These are phyloP conservation scores for Willisornis vidua DNA, from an alignment of 2,113 vertebrate species.

Conservation along the genomic window DNA sequence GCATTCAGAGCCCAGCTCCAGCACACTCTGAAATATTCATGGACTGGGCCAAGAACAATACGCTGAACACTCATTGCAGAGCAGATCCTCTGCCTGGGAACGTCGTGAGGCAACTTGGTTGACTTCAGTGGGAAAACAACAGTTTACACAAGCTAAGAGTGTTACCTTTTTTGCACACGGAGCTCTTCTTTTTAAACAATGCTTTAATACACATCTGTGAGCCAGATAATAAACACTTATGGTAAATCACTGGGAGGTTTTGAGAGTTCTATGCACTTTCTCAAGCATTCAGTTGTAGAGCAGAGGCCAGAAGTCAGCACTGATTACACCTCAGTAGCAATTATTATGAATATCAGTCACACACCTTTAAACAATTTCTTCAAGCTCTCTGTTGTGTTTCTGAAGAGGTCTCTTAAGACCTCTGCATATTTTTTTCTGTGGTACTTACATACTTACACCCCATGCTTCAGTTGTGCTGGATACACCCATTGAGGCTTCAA, in stretches of 20 bases:
- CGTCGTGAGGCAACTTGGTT: neutral
- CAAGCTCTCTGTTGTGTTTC: neutral
- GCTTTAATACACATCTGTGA: neutral
- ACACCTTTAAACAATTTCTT: neutral
- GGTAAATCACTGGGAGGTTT: neutral
- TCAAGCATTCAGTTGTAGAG: neutral
- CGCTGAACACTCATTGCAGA: neutral
- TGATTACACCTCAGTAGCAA: neutral
- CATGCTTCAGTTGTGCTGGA: neutral
- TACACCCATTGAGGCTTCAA: neutral
- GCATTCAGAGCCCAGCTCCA: slow-evolving; percentile 30
- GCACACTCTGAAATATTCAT: slow-evolving; percentile 18
- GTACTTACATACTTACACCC: neutral
- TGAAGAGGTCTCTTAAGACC: neutral
- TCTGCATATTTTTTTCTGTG: neutral
- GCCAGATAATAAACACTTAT: slow-evolving; percentile 13
- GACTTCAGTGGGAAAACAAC: slow-evolving; percentile 1
- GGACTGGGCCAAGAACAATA: slow-evolving; percentile 32
- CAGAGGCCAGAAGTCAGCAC: neutral
- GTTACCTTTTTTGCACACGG: neutral
- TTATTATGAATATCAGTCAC: neutral
- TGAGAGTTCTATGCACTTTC: neutral
- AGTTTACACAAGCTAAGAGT: slow-evolving; percentile 24
- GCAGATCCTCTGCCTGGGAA: neutral
- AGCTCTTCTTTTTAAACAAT: neutral